Evolutionary conservation across 2,888 invertebrate genomes (phyloP).

Genomic region (Ditula angustiorana): DNA sequence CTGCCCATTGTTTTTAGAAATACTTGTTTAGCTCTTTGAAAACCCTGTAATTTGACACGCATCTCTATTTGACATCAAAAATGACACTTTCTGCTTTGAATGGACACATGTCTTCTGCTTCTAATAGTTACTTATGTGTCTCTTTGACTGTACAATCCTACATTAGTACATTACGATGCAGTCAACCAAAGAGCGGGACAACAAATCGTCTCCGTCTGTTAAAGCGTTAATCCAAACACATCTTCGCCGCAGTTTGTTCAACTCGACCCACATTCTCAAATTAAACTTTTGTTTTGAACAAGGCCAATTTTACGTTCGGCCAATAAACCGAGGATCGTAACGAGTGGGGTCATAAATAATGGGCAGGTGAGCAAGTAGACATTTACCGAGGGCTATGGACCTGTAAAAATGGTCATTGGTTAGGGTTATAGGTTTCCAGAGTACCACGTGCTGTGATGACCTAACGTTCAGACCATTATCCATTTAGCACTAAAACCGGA

Average conservation of each 20-base stretch:
- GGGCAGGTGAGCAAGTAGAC: conserved; percentile 26
- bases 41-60: too few relatives aligned
- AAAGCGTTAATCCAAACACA: not conserved
- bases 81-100: too few relatives aligned
- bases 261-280: conserved; percentile 35
- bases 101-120: too few relatives aligned
- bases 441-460: not conserved
- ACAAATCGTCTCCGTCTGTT: not conserved
- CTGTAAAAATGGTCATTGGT: conserved; percentile 7
- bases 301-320: conserved; percentile 23
- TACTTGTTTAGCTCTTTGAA: too few relatives aligned
- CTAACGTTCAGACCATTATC: not conserved
- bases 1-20: too few relatives aligned
- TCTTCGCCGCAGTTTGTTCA: conserved; percentile 20
- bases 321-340: conserved; percentile 20
- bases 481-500: not conserved
- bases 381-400: conserved; percentile 9
- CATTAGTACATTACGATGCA: too few relatives aligned
- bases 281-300: conserved; percentile 32
- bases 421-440: conserved; percentile 2
- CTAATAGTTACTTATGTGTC: too few relatives aligned
- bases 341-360: not conserved
- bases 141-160: too few relatives aligned
- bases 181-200: not conserved
- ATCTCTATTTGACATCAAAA: too few relatives aligned